Evolutionary conservation across 2,888 invertebrate genomes (phyloP), one percentile per base, ranked within the genome.

Genomic region (Euplexia lucipara): DNA sequence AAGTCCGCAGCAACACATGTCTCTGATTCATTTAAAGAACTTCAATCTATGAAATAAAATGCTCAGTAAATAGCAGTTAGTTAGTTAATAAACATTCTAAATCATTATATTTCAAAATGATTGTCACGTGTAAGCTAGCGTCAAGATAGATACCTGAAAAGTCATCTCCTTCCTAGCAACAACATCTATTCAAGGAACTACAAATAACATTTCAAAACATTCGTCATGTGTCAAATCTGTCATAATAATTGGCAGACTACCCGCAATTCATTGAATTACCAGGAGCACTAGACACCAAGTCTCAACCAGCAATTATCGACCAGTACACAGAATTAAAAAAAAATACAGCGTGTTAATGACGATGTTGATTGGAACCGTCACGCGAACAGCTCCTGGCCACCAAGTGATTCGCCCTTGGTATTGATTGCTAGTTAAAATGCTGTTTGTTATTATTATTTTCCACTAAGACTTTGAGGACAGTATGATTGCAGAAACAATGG

Each of bases 391-490:
- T 64, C 34, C 12, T 12, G 47, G n/a, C 47, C 22, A 32, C 49
- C 26, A 70, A 82, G 54, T 73, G 76, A 60, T 72, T 51, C 54
- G 75, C 35, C 82, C 82, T 76, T 70, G 61, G 18, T 32, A 78
- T 70, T 63, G 71, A 78, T 79, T 73, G 75, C 71, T 59, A 71
- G 81, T 77, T 82, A 66, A 70, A 74, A 62, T 34, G 63, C 49
- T 42, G 61, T 81, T 70, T 70, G 52, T 78, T 71, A 66, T 64
- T 45, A 52, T 42, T 37, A 52, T 62, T 58, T 48, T 18, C 14
- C 20, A 44, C 26, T n/a, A 41, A 32, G 32, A 34, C 9, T 69
- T 22, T 26, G 32, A 32, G 18, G 63, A 35, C 26, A 45, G 42
- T 42, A 48, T 37, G 12, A 26, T 34, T 62, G 12, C 16, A 45